Evolutionary conservation across 2,113 vertebrate species (phyloP), one percentile per base, ranked within the genome.

Genomic region (Calonectris borealis): DNA sequence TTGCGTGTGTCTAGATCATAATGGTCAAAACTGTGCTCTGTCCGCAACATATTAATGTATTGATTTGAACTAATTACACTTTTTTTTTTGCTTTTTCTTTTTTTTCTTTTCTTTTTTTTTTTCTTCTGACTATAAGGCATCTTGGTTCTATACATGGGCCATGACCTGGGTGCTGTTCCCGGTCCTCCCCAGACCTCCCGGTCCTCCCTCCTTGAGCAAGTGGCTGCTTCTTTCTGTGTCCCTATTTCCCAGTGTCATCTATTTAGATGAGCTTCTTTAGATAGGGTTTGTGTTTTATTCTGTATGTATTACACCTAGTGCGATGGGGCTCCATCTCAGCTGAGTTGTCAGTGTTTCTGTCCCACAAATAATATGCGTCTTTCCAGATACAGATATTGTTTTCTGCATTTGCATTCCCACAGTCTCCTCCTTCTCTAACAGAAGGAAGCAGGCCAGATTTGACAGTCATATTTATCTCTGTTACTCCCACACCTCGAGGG

Each of bases 401-500:
- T 86, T 86, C 93, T 91, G 76, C 94, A 97, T 98, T 98, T 98
- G 96, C 96, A 97, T 98, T 97, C 87, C 91, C 89, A 97, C 97
- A 97, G 94, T 97, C 95, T 93, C 83, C 64, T 88, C 90, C 46
- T 55, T 94, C 94, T 94, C 94, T 97, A 98, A 97, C 97, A 96
- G 97, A 97, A 97, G 95, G 96, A 97, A 98, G 95, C 97, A 98
- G 98, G 98, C 98, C 98, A 97, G 95, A 95, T 95, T 97, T 98
- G 98, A 98, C 96, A 97, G 97, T 96, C 97, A 94, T 97, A 99
- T 99, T 99, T 98, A 98, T 99, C 98, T 98, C 98, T 97, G 97
- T 98, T 98, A 98, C 97, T 97, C 98, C 95, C 97, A 97, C 96
- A 98, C 98, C 99, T 98, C 99, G 95, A 98, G 98, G 98, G 98